Evolutionary conservation across 2,113 vertebrate genomes (phyloP).

Genomic region (Columba janthina): DNA sequence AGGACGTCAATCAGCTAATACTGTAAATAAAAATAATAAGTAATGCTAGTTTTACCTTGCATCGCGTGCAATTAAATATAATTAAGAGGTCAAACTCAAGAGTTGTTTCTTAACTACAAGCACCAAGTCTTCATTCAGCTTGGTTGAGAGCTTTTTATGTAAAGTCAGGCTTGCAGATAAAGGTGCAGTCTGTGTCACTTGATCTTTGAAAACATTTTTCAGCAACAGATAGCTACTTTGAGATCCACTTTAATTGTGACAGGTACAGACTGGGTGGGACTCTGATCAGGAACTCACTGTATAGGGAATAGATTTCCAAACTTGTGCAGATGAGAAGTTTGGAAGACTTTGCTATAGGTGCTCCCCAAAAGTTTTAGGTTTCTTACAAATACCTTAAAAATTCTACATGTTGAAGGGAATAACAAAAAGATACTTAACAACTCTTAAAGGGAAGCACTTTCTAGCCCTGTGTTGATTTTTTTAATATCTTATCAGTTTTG

Average conservation of each 20-base stretch:
- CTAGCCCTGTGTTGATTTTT: background rate
- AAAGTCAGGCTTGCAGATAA: background rate
- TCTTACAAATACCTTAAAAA: background rate
- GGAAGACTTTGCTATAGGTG: background rate
- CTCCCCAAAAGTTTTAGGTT: background rate
- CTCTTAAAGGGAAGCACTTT: background rate
- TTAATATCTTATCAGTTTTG: background rate
- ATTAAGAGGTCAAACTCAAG: background rate
- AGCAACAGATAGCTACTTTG: background rate
- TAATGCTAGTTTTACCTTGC: background rate
- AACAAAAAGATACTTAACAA: background rate
- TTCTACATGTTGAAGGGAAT: background rate
- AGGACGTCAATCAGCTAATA: background rate
- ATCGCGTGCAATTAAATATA: background rate
- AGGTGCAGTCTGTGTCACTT: background rate
- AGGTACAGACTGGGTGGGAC: background rate
- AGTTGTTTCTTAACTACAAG: background rate
- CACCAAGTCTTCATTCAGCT: background rate
- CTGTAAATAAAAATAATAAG: background rate
- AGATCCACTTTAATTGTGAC: background rate
- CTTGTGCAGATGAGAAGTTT: background rate
- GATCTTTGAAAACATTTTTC: background rate
- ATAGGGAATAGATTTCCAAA: background rate
- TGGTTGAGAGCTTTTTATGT: background rate
- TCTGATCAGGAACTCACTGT: background rate